Evolutionary conservation across 2,113 vertebrate genomes (phyloP).

Genomic region (Mormyrus iriodes): DNA sequence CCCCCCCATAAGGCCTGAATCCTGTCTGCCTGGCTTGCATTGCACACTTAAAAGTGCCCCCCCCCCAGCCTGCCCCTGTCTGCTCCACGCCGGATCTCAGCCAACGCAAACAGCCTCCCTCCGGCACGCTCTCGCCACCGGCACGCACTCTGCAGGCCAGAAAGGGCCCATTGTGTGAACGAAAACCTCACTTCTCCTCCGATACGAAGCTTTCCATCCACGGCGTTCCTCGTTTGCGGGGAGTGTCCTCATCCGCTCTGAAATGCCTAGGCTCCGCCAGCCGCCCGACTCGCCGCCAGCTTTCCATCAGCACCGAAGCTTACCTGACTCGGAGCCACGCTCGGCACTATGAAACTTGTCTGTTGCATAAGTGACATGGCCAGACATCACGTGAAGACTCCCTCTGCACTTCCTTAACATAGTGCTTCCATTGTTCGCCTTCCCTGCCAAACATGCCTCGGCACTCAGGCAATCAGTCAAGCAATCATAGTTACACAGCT

Average conservation of each 20-base stretch:
- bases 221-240: constrained; percentile 15
- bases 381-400: neutral
- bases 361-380: neutral
- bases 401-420: neutral
- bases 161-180: constrained; percentile 34
- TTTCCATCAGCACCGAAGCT: neutral
- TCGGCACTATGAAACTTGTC: neutral
- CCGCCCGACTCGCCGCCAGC: neutral
- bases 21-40: neutral
- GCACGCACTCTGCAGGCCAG: constrained; percentile 23
- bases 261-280: constrained; percentile 2
- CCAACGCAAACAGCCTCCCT: constrained; percentile 30
- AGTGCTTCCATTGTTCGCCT: neutral
- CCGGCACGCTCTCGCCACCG: constrained; percentile 27
- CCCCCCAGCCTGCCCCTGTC: neutral
- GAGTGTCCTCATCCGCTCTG: constrained; percentile 17
- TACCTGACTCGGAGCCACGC: neutral
- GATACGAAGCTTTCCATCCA: constrained; percentile 24
- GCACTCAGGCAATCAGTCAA: neutral
- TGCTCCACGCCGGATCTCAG: constrained; percentile 1
- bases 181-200: constrained; percentile 21
- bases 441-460: neutral
- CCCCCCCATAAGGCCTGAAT: neutral
- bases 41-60: neutral
- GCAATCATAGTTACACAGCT: neutral